Base-by-base conservation (phyloP, 64 coral and sea anemone species). In the Porites lutea region DNA sequence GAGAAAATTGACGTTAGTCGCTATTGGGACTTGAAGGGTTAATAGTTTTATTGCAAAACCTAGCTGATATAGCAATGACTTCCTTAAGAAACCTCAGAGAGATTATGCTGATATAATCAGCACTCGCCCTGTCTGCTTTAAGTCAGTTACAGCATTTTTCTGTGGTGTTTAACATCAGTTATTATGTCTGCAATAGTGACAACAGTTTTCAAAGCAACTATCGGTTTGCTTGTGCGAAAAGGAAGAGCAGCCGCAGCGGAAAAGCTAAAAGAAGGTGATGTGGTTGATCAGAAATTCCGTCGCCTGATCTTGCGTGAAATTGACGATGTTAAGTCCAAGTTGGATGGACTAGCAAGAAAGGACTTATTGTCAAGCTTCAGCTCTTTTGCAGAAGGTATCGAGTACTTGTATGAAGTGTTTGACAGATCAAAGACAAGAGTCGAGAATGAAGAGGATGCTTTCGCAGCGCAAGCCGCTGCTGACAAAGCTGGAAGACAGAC, bases 111-210 rank as follows among this genome's bases (percentile, higher is more conserved):
- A 37, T 37, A 37, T 37, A 37, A 37, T 37, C 27, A 37, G 27
- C 27, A 37, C 27, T 37, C 27, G 27, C 27, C 27, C 27, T 37
- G 27, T 37, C 27, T 37, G 27, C 27, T 37, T 37, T 37, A 37
- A 37, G 27, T 37, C 27, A 37, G 27, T 37, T 37, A 37, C 27
- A 37, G 1, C 27, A 37, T 37, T 37, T 37, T 37, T 37, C 27
- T 37, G 27, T 37, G 27, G 27, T 37, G 27, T 37, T 37, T 37
- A 4, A 57, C 54, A 57, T 7, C 7, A 48, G 13, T 77, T 6
- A 77, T 2, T 9, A 90, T 90, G 88, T 69, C 88, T 27, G 68
- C 57, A 15, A 72, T 90, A 4, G 19, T 90, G 6, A 90, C 75
- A 19, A 51, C 60, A 23, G 59, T 90, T 14, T 88, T 88, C 13